Conservation (phyloP, 2,797 vertebrate species). For the Morelia viridis region DNA sequence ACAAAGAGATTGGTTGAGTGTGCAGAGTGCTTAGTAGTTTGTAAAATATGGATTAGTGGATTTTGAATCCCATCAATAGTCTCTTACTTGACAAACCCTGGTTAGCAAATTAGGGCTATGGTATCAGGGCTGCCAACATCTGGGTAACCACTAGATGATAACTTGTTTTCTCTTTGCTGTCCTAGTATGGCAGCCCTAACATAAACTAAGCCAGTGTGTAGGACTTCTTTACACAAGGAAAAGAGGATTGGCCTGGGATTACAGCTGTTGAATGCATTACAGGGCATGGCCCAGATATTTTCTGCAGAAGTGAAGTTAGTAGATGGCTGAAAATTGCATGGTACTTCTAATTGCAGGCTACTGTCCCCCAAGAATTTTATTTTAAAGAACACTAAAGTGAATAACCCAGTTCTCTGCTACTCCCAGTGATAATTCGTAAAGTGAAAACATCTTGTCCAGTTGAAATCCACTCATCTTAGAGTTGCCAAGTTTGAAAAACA, state of each 20-base stretch:
- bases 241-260: neutral
- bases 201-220: neutral
- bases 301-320: neutral
- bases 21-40: neutral
- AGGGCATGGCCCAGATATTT: neutral
- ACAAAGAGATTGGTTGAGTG: neutral
- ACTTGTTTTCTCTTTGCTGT: neutral
- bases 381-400: neutral
- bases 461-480: neutral
- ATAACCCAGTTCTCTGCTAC: neutral
- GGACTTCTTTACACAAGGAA: neutral
- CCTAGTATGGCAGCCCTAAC: neutral
- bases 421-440: neutral
- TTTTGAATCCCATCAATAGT: neutral
- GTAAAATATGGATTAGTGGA: neutral
- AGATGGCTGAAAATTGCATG: neutral
- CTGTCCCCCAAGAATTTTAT: neutral
- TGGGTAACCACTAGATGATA: neutral
- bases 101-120: neutral
- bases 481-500: neutral
- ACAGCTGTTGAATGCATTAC: neutral
- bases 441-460: neutral
- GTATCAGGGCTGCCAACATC: neutral
- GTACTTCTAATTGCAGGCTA: neutral
- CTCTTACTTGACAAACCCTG: neutral